Base-by-base conservation (phyloP, 2,797 vertebrate species). In the Champsocephalus gunnari region DNA sequence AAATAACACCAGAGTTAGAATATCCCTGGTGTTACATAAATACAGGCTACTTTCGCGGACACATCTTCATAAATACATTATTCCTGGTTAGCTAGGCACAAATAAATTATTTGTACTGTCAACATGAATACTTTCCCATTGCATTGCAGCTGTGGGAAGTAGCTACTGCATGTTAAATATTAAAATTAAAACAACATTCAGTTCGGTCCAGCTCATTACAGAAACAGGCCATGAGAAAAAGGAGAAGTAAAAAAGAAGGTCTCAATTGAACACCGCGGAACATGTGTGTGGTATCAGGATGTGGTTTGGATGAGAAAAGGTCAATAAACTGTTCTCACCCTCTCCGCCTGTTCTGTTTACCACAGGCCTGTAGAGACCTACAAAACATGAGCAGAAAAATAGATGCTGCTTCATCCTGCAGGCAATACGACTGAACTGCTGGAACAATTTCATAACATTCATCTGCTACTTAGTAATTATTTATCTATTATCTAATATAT, bases 271-370 rank as follows among this genome's bases (percentile, higher is more conserved):
- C 12, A 19, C 13, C 1, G 1, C 50, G 56, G 28, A 48, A 14
- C 19, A 51, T 0, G 0, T 21, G 2, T 59, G 47, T 67, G 12
- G 5, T 7, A 21, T 45, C 2, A 0, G 38, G 38, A 60, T 62
- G 77, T 71, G 71, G 74, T 67, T 74, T 8, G 41, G 11, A 17
- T n/a, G 17, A 64, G 34, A 67, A 54, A 0, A 32, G 44, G 11
- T 64, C 13, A 56, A 28, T 38, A 51, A n/a, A 55, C 3, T 24
- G 34, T 17, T 59, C 45, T 57, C 17, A 21, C 34, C 12, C 59
- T 9, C 8, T 12, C 28, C 3, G 3, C 1, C 11, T 48, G 14
- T 16, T 48, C 14, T 73, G 32, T 71, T 64, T 54, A 59, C 38
- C 43, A 62, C 17, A 68, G 58, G 6, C 51, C 28, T 17, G 41